phyloP scores from a whole-genome alignment of 2,113 vertebrate genomes.

The Reinhardtius hippoglossoides region DNA sequence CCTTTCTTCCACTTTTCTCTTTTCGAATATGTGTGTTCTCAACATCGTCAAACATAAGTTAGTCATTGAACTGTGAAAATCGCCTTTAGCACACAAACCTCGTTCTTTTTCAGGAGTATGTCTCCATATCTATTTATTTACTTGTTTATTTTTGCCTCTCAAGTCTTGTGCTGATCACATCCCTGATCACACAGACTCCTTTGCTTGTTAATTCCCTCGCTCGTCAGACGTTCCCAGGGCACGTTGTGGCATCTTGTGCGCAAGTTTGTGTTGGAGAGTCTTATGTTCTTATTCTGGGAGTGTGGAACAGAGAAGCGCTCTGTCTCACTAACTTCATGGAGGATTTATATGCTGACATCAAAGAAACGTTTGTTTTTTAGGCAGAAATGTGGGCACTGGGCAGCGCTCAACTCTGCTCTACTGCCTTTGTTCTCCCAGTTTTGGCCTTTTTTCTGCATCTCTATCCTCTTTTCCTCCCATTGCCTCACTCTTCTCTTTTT shows the following conservation, averaged over 20 bases:
- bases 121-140: background rate
- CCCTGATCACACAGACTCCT: conserved; percentile 9
- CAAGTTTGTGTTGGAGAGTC: conserved; percentile 5
- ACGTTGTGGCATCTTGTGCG: conserved; percentile 18
- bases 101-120: background rate
- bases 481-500: background rate
- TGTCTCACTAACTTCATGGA: conserved; percentile 49
- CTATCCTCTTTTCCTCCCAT: conserved; percentile 6
- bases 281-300: conserved; percentile 29
- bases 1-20: background rate
- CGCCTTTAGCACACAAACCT: background rate
- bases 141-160: background rate
- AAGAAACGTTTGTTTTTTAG: conserved; percentile 77
- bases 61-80: background rate
- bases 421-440: conserved; percentile 59
- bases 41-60: background rate
- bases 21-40: background rate
- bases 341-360: conserved; percentile 59
- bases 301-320: conserved; percentile 57
- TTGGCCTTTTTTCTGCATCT: conserved; percentile 16
- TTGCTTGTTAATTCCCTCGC: background rate
- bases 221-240: conserved; percentile 16
- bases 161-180: conserved; percentile 9
- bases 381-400: conserved; percentile 70
- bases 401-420: conserved; percentile 30